Base-by-base conservation (phyloP, 2,113 vertebrate genomes). In the Oceanodroma tethys region DNA sequence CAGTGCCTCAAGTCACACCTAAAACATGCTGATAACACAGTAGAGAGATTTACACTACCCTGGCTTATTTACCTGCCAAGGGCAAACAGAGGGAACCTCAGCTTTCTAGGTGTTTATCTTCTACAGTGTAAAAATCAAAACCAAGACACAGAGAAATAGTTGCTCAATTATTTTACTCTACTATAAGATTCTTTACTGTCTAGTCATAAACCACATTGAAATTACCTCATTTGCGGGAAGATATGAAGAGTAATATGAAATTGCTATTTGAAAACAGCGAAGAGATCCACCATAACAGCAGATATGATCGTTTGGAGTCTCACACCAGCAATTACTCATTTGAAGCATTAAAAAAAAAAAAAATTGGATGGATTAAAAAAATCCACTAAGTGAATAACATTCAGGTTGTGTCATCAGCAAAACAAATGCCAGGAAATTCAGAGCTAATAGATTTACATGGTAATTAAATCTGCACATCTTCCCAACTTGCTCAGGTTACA, bases 401-500 rank as follows among this genome's bases (percentile, higher is more conserved):
- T 81, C 56, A 47, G 26, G 27, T 58, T 76, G 55, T 84, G 60
- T 88, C 76, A 97, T 36, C 36, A 84, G 40, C 55, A 75, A 92
- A 90, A 91, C 59, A 80, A 94, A 79, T 76, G 58, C 84, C 76
- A 87, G 56, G 79, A 91, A 91, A 84, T 81, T 90, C 62, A 55
- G 71, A 94, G 27, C 58, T 68, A 95, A 85, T 55, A 68, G 75
- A 82, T 94, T 95, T 91, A 80, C 63, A 76, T 5, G 81, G 90
- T 68, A 94, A 93, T 90, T 88, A 88, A 95, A 92, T 67, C 36
- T 60, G 63, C 55, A 81, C 92, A 76, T 92, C 94, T 95, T 94
- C 95, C 84, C 93, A 59, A 62, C 65, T 93, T 76, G 73, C 81
- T 97, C 93, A 93, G 71, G 89, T 91, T 94, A 96, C 88, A 81